phyloP scores from a whole-genome alignment of 2,797 vertebrate species.

The Dendrocincla tyrannina region DNA sequence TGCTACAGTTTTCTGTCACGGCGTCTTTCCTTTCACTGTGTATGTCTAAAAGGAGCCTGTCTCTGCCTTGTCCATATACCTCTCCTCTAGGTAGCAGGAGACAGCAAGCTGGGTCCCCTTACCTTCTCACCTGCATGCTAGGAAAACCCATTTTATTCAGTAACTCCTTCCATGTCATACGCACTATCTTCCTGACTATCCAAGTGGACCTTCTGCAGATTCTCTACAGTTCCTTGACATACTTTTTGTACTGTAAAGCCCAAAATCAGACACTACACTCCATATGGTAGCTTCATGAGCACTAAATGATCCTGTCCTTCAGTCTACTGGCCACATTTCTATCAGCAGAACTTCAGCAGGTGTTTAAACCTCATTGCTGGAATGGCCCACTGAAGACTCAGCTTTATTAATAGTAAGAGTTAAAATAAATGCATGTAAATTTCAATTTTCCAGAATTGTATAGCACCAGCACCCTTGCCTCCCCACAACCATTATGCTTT shows the following conservation, averaged over 20 bases:
- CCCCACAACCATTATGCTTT: not conserved
- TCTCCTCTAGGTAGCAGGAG: not conserved
- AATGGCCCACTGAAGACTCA: not conserved
- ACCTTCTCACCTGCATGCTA: not conserved
- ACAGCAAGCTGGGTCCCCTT: not conserved
- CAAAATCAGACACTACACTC: not conserved
- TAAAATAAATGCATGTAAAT: not conserved
- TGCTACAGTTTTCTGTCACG: not conserved
- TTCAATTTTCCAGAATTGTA: not conserved
- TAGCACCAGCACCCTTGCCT: not conserved
- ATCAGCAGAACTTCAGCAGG: not conserved
- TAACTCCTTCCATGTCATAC: not conserved
- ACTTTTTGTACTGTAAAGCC: not conserved
- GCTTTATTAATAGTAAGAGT: not conserved
- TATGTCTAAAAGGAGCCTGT: not conserved
- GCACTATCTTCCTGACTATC: not conserved
- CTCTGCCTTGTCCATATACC: not conserved
- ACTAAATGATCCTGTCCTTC: not conserved
- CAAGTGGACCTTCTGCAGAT: not conserved
- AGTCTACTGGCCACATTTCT: not conserved
- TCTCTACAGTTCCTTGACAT: not conserved
- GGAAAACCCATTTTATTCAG: not conserved
- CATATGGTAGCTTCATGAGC: not conserved
- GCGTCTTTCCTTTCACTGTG: not conserved
- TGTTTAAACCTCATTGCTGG: not conserved